Conservation (phyloP, 2,797 vertebrate genomes). For the Pteronotus mesoamericanus region DNA sequence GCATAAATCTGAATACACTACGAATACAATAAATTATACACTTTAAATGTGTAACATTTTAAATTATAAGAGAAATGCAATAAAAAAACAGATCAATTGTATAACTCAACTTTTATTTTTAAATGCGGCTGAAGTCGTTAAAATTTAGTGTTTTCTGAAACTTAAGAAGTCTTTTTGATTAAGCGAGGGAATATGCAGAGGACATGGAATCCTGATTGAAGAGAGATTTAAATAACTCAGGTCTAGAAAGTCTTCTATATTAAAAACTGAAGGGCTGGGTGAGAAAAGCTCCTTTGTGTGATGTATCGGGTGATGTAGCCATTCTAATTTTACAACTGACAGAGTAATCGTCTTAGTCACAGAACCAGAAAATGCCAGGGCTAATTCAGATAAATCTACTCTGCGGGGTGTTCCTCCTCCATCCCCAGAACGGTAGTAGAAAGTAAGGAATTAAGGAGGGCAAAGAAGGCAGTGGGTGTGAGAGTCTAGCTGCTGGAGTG, state of each 20-base stretch:
- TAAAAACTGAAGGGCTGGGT: background rate
- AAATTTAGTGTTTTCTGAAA: background rate
- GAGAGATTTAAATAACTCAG: background rate
- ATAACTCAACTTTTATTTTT: background rate
- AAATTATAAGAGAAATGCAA: background rate
- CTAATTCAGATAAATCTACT: background rate
- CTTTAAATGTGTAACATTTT: background rate
- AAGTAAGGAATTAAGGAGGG: background rate
- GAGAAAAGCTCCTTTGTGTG: background rate
- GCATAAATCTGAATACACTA: background rate
- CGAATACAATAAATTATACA: background rate
- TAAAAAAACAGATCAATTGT: background rate
- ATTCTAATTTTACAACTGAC: background rate
- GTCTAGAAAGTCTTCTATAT: background rate
- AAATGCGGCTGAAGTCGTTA: background rate
- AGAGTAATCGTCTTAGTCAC: background rate
- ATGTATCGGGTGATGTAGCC: background rate
- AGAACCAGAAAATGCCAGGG: background rate
- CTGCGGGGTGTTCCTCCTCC: background rate
- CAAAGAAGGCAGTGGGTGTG: background rate
- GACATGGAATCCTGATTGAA: background rate
- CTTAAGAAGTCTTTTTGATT: background rate
- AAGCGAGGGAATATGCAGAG: background rate
- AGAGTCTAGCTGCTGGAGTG: background rate
- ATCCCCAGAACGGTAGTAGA: background rate